These are phyloP conservation scores for Rhimphoctona megacephalus DNA, from an alignment of 2,888 invertebrate genomes.

Conservation along the genomic window DNA sequence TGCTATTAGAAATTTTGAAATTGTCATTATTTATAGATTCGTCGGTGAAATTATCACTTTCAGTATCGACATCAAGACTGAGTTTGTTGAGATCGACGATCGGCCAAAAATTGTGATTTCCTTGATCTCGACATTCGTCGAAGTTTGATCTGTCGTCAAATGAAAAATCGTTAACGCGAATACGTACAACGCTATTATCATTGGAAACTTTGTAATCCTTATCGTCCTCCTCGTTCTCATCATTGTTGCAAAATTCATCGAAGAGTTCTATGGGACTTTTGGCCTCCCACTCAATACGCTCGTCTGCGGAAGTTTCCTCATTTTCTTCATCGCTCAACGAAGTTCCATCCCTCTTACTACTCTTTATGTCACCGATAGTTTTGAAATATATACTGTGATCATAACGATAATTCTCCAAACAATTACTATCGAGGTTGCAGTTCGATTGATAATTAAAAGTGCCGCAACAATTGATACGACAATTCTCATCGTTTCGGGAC, in stretches of 20 bases:
- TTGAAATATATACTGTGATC: constrained; percentile 84
- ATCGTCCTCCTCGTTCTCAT: not conserved
- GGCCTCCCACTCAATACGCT: constrained; percentile 72
- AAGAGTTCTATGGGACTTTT: constrained; percentile 32
- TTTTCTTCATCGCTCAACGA: constrained; percentile 53
- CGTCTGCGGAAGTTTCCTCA: constrained; percentile 66
- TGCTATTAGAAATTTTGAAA: constrained; percentile 4
- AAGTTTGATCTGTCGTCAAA: not conserved
- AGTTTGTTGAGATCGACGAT: constrained; percentile 74
- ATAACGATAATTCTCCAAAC: constrained; percentile 81
- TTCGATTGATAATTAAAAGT: constrained; percentile 81
- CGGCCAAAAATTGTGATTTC: constrained; percentile 68
- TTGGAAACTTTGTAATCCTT: not conserved
- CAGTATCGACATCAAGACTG: constrained; percentile 56
- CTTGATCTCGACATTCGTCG: constrained; percentile 10
- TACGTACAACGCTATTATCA: not conserved
- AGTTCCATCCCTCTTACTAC: constrained; percentile 68
- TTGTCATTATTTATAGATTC: constrained; percentile 8
- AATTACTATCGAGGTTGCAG: constrained; percentile 79
- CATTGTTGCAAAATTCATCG: constrained; percentile 5
- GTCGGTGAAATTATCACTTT: not conserved
- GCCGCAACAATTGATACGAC: constrained; percentile 80
- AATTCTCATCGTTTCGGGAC: constrained; percentile 73
- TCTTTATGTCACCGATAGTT: constrained; percentile 81
- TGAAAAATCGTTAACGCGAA: not conserved